Conservation (phyloP, 2,888 invertebrate species). For the Drosophila meridionalis region DNA sequence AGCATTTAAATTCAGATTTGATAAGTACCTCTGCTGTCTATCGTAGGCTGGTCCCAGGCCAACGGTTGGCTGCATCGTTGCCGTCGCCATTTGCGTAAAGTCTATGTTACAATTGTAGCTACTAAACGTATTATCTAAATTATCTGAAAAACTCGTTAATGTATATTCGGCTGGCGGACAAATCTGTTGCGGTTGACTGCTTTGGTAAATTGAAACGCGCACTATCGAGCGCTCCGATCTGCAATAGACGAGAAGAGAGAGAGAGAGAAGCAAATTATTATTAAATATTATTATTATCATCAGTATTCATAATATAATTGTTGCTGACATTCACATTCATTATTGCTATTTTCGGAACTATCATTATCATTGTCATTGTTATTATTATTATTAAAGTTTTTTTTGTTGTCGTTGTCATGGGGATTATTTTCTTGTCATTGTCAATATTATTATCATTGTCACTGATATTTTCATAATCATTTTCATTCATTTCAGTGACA, state of each 20-base stretch:
- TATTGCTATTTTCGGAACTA: not conserved
- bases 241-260: conserved; percentile 82
- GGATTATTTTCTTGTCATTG: not conserved
- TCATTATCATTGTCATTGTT: not conserved
- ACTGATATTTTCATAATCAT: not conserved
- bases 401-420: not conserved
- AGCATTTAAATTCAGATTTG: not conserved
- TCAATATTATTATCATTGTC: not conserved
- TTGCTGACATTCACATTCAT: not conserved
- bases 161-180: conserved; percentile 86
- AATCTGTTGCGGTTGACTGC: conserved; percentile 90
- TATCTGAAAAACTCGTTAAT: conserved; percentile 79
- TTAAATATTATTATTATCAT: not conserved
- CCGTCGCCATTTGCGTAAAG: conserved; percentile 82
- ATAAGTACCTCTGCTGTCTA: conserved; percentile 84
- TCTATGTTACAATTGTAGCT: conserved; percentile 83
- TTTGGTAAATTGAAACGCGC: conserved; percentile 93
- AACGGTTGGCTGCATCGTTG: conserved; percentile 63
- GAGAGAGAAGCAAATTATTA: not conserved
- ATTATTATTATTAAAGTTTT: not conserved
- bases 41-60: conserved; percentile 80
- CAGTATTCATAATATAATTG: not conserved
- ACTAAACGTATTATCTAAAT: conserved; percentile 80
- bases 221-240: conserved; percentile 92
- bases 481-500: not conserved